phyloP scores from a whole-genome alignment of 2,113 vertebrate genomes.

The Calcarius ornatus region DNA sequence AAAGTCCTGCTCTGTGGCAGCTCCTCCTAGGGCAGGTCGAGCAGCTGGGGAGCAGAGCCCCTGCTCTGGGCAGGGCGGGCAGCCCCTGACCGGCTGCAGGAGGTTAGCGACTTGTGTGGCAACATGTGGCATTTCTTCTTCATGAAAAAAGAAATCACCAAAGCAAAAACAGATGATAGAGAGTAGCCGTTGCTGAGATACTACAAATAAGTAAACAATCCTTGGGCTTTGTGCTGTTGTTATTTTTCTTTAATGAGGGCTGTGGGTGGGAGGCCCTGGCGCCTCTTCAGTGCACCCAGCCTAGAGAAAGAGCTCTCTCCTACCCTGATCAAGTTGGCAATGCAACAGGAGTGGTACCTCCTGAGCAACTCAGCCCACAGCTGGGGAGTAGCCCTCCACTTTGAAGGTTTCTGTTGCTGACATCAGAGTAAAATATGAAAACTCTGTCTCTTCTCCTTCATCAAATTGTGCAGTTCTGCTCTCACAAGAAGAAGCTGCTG shows the following conservation, averaged over 20 bases:
- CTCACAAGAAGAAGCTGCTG: neutral
- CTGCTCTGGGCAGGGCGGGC: neutral
- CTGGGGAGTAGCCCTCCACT: neutral
- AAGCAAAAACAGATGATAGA: slow-evolving; percentile 78
- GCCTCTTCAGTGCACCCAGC: slow-evolving; percentile 23
- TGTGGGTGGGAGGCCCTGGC: slow-evolving; percentile 59
- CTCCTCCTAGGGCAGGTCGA: neutral
- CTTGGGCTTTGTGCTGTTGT: slow-evolving; percentile 45
- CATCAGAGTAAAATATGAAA: slow-evolving; percentile 54
- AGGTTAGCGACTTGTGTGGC: slow-evolving; percentile 67
- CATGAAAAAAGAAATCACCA: slow-evolving; percentile 70
- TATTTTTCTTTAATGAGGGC: slow-evolving; percentile 65
- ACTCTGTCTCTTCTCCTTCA: neutral
- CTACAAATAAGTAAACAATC: slow-evolving; percentile 71
- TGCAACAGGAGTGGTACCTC: slow-evolving; percentile 52
- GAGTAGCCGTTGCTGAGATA: slow-evolving; percentile 70
- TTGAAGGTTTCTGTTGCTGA: slow-evolving; percentile 66
- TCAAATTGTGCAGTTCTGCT: neutral
- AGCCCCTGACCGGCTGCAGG: slow-evolving; percentile 55
- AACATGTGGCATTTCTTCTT: slow-evolving; percentile 71
- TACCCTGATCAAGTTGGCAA: slow-evolving; percentile 23
- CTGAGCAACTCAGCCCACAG: slow-evolving; percentile 27
- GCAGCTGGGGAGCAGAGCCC: slow-evolving; percentile 29
- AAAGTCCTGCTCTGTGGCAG: neutral
- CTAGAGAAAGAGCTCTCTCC: slow-evolving; percentile 24